A percentile compares a stretch with the other conserved stretches of the same genome.
Conservation (phyloP, 2,797 vertebrate genomes). For the Tangara arthus region DNA sequence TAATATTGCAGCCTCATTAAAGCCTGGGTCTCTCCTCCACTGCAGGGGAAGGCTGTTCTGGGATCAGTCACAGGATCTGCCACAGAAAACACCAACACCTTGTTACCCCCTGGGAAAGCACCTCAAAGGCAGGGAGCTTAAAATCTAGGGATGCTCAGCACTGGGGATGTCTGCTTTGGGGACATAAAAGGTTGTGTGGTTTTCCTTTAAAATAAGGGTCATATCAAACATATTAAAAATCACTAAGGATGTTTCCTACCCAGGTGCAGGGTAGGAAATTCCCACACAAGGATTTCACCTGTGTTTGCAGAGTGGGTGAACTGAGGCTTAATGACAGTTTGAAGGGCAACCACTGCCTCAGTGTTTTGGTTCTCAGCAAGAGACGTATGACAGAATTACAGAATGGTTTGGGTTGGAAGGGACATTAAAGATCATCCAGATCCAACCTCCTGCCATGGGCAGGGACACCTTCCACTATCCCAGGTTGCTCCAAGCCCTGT, state of each 20-base stretch:
- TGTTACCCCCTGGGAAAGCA: not conserved
- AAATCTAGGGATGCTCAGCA: not conserved
- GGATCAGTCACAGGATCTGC: conserved; percentile 76
- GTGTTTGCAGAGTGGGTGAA: not conserved
- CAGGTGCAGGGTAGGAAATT: not conserved
- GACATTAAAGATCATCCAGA: not conserved
- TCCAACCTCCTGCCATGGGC: not conserved
- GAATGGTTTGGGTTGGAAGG: not conserved
- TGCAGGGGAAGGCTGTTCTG: conserved; percentile 81
- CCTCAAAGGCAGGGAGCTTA: not conserved
- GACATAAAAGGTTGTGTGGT: not conserved
- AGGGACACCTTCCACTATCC: not conserved
- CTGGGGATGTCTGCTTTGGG: not conserved
- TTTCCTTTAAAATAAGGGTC: not conserved
- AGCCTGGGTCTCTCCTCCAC: conserved; percentile 82
- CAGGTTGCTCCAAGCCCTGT: rapidly evolving
- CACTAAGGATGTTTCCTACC: not conserved
- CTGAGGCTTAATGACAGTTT: not conserved
- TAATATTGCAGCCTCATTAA: conserved; percentile 82
- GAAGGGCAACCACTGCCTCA: not conserved
- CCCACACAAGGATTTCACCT: not conserved
- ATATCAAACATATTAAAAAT: not conserved
- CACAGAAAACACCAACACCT: not conserved
- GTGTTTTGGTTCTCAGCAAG: not conserved
- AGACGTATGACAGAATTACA: not conserved